phyloP scores from a whole-genome alignment of 2,113 vertebrate genomes.

The Sorex araneus region DNA sequence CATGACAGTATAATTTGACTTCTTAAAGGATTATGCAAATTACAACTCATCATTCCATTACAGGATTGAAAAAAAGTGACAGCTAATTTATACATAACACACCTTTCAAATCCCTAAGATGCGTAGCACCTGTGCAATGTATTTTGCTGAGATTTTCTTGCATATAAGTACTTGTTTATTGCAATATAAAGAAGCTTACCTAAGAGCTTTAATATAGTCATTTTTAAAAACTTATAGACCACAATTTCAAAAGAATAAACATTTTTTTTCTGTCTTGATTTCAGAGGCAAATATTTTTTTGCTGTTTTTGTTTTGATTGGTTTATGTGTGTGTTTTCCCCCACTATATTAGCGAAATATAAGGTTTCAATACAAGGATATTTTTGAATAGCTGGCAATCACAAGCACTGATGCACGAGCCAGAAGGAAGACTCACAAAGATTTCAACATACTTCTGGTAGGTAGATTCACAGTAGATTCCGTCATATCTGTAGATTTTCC shows the following conservation, averaged over 20 bases:
- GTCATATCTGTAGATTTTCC: slow-evolving; percentile 94
- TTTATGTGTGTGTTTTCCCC: slow-evolving; percentile 64
- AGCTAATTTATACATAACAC: slow-evolving; percentile 98
- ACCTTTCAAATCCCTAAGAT: slow-evolving; percentile 96
- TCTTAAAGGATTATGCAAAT: slow-evolving; percentile 99
- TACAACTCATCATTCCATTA: slow-evolving; percentile 96
- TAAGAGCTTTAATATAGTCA: slow-evolving; percentile 87
- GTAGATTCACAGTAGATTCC: slow-evolving; percentile 94
- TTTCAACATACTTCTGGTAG: slow-evolving; percentile 94
- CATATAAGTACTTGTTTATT: slow-evolving; percentile 89
- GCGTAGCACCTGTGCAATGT: slow-evolving; percentile 94
- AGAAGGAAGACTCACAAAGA: slow-evolving; percentile 93
- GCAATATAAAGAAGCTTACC: slow-evolving; percentile 88
- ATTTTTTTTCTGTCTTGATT: slow-evolving; percentile 80
- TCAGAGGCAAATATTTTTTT: slow-evolving; percentile 78
- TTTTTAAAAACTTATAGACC: slow-evolving; percentile 84
- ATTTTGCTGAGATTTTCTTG: slow-evolving; percentile 90
- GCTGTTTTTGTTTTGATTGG: slow-evolving; percentile 63
- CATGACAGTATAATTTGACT: slow-evolving; percentile 99
- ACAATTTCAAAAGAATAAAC: slow-evolving; percentile 88
- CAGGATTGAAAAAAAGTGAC: slow-evolving; percentile 96
- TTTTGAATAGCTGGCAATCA: slow-evolving; percentile 89
- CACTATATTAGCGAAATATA: slow-evolving; percentile 87
- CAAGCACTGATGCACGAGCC: slow-evolving; percentile 92
- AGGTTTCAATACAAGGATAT: slow-evolving; percentile 86